Evolutionary conservation across 2,797 vertebrate genomes (phyloP).

Genomic region (Neopelma chrysocephalum): DNA sequence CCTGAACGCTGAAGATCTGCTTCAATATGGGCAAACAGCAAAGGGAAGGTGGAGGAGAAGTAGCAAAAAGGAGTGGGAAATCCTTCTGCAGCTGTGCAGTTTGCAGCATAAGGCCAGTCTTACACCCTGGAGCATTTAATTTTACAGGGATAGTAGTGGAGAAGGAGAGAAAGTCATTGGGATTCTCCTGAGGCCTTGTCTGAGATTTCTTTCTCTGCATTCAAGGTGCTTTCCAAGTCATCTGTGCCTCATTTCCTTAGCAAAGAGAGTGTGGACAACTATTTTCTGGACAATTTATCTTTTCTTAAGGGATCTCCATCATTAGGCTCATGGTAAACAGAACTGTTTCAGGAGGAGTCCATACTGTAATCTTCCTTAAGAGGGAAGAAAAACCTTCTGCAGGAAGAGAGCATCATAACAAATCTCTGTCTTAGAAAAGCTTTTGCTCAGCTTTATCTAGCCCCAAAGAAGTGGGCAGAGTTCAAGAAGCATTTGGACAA

Average conservation of each 20-base stretch:
- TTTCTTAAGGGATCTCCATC: background rate
- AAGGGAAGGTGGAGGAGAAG: background rate
- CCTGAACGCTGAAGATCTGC: background rate
- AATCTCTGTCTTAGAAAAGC: background rate
- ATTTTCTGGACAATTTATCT: background rate
- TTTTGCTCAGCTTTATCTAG: background rate
- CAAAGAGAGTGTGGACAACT: background rate
- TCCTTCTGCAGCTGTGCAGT: background rate
- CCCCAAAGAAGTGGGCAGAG: background rate
- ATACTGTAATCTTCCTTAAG: background rate
- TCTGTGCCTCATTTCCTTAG: background rate
- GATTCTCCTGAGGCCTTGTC: background rate
- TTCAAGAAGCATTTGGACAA: background rate
- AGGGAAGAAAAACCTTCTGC: background rate
- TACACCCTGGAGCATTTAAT: background rate
- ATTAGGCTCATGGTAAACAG: background rate
- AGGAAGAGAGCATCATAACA: fast-evolving
- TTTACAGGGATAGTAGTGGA: background rate
- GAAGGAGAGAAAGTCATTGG: background rate
- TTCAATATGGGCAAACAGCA: background rate
- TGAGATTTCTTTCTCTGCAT: background rate
- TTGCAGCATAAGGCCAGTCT: background rate
- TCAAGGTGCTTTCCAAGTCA: background rate
- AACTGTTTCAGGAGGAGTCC: background rate
- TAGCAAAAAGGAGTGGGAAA: background rate